Evolutionary conservation across 2,888 invertebrate genomes (phyloP).

Genomic region (Drosophila putrida): DNA sequence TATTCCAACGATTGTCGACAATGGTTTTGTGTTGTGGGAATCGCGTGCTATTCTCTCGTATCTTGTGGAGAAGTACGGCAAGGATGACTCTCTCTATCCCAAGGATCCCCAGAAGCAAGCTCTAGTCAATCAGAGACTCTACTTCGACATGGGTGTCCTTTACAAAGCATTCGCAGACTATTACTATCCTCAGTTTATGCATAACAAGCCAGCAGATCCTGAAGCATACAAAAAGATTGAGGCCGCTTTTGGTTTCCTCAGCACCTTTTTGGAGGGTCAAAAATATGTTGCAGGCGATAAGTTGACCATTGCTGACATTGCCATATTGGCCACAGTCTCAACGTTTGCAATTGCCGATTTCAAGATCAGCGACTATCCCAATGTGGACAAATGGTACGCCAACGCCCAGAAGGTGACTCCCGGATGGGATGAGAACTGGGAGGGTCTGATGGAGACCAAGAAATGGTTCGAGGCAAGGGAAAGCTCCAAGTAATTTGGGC

Average conservation of each 20-base stretch:
- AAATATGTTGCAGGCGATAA: conserved; percentile 90
- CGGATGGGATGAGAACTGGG: conserved; percentile 87
- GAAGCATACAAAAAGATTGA: conserved; percentile 89
- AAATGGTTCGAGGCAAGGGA: conserved; percentile 22
- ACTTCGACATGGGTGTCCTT: conserved; percentile 92
- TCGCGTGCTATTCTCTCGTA: conserved; percentile 92
- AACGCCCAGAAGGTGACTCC: conserved; percentile 87
- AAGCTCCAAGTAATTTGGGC: not conserved
- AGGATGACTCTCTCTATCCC: conserved; percentile 90
- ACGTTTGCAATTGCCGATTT: conserved; percentile 88
- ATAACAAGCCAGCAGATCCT: conserved; percentile 87
- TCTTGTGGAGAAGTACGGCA: conserved; percentile 92
- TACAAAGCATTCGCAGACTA: conserved; percentile 89
- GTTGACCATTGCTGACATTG: conserved; percentile 92
- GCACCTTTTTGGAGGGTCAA: conserved; percentile 89
- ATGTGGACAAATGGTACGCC: conserved; percentile 88
- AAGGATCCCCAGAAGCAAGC: conserved; percentile 91
- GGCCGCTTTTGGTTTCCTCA: conserved; percentile 89
- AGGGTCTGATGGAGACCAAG: conserved; percentile 86
- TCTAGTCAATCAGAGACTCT: conserved; percentile 91
- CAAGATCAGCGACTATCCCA: conserved; percentile 89
- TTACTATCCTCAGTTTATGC: conserved; percentile 88
- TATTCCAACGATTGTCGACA: conserved; percentile 93
- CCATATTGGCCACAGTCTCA: conserved; percentile 89
- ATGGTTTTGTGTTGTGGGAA: conserved; percentile 92